phyloP scores from a whole-genome alignment of 2,797 vertebrate genomes.

The Argyrosomus regius region DNA sequence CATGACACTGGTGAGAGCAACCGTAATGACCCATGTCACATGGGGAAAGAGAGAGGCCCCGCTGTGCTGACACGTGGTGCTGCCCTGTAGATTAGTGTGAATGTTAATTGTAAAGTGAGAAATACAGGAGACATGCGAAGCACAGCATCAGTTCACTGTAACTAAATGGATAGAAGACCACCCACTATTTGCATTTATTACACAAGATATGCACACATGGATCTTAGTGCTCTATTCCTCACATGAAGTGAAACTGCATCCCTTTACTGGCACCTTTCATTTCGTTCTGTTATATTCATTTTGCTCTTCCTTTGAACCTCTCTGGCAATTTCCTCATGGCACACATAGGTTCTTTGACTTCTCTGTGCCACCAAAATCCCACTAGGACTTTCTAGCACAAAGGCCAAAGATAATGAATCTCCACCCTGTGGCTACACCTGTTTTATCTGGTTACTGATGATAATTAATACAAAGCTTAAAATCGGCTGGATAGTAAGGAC shows the following conservation, averaged over 20 bases:
- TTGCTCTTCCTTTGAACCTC: constrained; percentile 40
- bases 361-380: constrained; percentile 27
- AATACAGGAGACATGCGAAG: constrained; percentile 32
- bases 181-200: constrained; percentile 14
- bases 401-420: constrained; percentile 46
- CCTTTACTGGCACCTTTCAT: not conserved
- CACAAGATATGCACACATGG: constrained; percentile 6
- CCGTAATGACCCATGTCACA: constrained; percentile 48
- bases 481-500: constrained; percentile 22
- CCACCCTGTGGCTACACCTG: constrained; percentile 20
- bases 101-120: constrained; percentile 53
- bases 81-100: constrained; percentile 44
- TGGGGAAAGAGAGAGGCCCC: constrained; percentile 30
- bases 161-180: constrained; percentile 18
- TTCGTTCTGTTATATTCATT: constrained; percentile 17
- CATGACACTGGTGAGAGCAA: constrained; percentile 38
- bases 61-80: constrained; percentile 40
- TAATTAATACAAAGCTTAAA: constrained; percentile 30
- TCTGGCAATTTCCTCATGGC: constrained; percentile 37
- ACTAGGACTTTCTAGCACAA: constrained; percentile 27
- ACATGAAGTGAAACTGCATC: constrained; percentile 1
- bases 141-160: constrained; percentile 12
- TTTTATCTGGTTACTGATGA: constrained; percentile 38
- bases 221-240: not conserved
- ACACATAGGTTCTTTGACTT: constrained; percentile 33